Percentiles rank a stretch among this genome's conserved stretches.
Conservation (phyloP, 2,113 vertebrate species). For the Sterrhoptilus dennistouni region DNA sequence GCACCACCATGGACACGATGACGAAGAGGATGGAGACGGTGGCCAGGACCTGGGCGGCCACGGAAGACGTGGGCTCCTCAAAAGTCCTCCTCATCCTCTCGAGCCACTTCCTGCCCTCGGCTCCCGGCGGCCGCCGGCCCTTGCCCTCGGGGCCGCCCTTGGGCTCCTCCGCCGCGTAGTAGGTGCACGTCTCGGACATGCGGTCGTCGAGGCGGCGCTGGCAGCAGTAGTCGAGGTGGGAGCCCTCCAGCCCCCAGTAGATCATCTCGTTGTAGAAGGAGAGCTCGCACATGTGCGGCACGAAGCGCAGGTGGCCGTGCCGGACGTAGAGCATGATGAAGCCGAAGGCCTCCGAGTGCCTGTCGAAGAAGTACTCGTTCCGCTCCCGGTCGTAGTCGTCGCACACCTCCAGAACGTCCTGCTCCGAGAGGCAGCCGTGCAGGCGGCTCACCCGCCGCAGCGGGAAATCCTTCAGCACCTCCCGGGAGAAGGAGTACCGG, state of each 20-base stretch:
- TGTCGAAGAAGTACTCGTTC: conserved; percentile 98
- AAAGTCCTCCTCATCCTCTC: conserved; percentile 91
- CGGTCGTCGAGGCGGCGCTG: conserved; percentile 95
- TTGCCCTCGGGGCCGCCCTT: not conserved
- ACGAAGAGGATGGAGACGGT: conserved; percentile 94
- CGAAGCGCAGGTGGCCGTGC: conserved; percentile 94
- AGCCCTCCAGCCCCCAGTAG: conserved; percentile 96
- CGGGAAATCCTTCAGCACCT: conserved; percentile 95
- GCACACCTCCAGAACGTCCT: conserved; percentile 96
- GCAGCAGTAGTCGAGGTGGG: conserved; percentile 94
- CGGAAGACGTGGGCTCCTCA: conserved; percentile 94
- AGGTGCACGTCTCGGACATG: conserved; percentile 92
- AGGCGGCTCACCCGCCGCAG: conserved; percentile 92
- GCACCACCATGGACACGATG: conserved; percentile 95
- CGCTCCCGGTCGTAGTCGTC: conserved; percentile 97
- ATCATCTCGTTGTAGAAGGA: conserved; percentile 98
- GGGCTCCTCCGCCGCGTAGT: conserved; percentile 78
- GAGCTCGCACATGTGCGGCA: conserved; percentile 95
- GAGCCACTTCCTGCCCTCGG: conserved; percentile 81
- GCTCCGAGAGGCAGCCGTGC: conserved; percentile 92
- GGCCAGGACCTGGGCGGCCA: conserved; percentile 92
- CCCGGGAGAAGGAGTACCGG: conserved; percentile 92
- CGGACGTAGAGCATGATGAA: conserved; percentile 97
- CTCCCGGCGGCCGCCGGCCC: not conserved
- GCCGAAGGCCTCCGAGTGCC: conserved; percentile 95